Base-by-base conservation (phyloP, 2,888 invertebrate genomes). In the Eurois occulta region DNA sequence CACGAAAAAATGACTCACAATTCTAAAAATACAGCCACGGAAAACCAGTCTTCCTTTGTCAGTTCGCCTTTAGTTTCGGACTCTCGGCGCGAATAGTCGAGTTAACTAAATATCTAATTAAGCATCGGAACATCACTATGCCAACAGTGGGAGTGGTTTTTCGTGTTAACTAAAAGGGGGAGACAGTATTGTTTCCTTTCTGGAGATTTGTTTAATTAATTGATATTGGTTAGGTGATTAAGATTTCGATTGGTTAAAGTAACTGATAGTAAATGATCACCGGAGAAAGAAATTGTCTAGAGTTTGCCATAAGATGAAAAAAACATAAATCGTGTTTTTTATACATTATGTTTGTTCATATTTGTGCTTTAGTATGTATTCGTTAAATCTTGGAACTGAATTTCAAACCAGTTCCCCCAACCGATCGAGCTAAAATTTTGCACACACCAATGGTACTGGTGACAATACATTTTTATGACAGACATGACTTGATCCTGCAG, bases 121-220 rank as follows among this genome's bases (percentile, higher is more conserved):
- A 77, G 80, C 46, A 69, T 78, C 48, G 79, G 74, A 77, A 86
- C 85, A 82, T 78, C 80, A 72, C 76, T 83, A 81, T 46, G 43
- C 65, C 75, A 76, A 87, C 78, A 83, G 55, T 69, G 77, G 80
- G 77, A 88, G 89, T 88, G 88, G 88, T 83, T 88, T 88, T 87
- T 82, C 89, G 81, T 88, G 88, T 88, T 87, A 86, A 81, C 78
- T 85, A 81, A 84, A 87, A 82, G 72, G 87, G 55, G 87, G 87
- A 81, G 75, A 83, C 62, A 83, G 64, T 66, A 77, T 77, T 70
- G 71, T 80, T 84, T 80, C 72, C 75, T 86, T 80, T 67, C 35
- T 52, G 69, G 46, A 83, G 79, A 78, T 82, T 85, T 79, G 52
- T 55, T 80, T 87, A 83, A 87, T 81, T 86, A 79, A 75, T 66